phyloP scores from a whole-genome alignment of 2,797 vertebrate species.

The Onychomys arenicola region DNA sequence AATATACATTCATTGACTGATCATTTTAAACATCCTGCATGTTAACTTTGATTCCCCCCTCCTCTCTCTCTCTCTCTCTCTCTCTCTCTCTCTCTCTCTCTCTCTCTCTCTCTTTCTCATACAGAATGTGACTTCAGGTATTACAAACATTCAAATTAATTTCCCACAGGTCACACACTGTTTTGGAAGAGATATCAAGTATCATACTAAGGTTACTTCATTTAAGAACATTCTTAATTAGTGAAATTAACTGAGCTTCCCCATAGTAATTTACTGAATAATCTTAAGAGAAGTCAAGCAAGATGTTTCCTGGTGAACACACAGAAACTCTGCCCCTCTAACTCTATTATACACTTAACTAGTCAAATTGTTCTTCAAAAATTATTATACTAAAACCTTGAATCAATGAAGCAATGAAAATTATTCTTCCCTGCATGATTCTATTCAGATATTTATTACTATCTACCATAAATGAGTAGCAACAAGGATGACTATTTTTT shows the following conservation, averaged over 20 bases:
- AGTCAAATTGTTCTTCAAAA: conserved; percentile 58
- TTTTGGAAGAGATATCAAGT: conserved; percentile 61
- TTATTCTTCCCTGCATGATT: neutral
- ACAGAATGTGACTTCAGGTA: conserved; percentile 17
- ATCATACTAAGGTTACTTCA: conserved; percentile 56
- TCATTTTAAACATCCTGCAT: neutral
- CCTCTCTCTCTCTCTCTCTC: too few species aligned
- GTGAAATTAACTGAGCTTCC: conserved; percentile 63
- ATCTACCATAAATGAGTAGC: conserved; percentile 24
- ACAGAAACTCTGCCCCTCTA: neutral
- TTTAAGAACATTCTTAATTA: conserved; percentile 66
- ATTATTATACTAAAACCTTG: conserved; percentile 26
- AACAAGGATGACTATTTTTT: neutral
- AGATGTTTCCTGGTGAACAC: conserved; percentile 36
- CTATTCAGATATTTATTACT: conserved; percentile 45
- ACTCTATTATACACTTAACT: conserved; percentile 43
- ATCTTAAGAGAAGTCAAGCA: conserved; percentile 56
- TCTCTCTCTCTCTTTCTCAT: too few species aligned
- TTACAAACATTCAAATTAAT: conserved; percentile 65
- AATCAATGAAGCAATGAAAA: conserved; percentile 39
- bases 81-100: too few species aligned
- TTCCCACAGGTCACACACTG: conserved; percentile 5
- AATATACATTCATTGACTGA: neutral
- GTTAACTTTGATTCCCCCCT: neutral
- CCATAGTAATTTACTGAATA: conserved; percentile 51